Evolutionary conservation across 2,113 vertebrate species (phyloP).

Genomic region (Aspidoscelis tigris): DNA sequence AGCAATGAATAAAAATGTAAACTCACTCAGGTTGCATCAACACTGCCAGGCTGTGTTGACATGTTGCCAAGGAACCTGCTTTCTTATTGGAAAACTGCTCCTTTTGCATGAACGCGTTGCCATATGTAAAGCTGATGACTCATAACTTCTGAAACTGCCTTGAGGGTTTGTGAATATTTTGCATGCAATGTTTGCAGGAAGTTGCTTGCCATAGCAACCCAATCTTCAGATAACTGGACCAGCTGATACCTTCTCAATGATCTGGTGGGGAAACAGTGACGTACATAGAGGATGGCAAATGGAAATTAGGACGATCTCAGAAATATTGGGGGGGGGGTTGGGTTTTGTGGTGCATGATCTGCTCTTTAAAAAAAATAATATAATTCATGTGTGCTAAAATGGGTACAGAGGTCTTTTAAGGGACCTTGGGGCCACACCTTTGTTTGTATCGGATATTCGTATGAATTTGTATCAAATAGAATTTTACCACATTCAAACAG

Average conservation of each 20-base stretch:
- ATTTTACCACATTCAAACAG: no score
- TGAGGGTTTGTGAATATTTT: constrained; percentile 56
- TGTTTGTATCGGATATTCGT: no score
- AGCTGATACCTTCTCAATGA: background rate
- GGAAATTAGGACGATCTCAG: constrained; percentile 50
- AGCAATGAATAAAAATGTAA: constrained; percentile 33
- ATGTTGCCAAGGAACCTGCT: constrained; percentile 52
- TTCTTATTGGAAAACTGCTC: constrained; percentile 59
- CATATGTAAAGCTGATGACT: background rate
- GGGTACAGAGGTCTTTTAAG: no score
- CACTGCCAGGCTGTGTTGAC: constrained; percentile 48
- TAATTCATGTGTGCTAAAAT: no score
- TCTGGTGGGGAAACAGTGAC: background rate
- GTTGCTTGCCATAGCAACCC: constrained; percentile 50
- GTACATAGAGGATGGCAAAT: background rate
- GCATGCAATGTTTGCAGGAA: constrained; percentile 64
- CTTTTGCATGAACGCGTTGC: constrained; percentile 54
- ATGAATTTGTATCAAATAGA: no score
- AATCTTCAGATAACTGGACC: background rate
- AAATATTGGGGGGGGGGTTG: constrained; percentile 36
- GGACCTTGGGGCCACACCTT: no score
- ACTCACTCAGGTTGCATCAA: constrained; percentile 15
- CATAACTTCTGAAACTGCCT: constrained; percentile 58
- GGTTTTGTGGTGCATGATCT: background rate
- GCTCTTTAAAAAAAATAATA: no score